Conservation (phyloP, 2,888 invertebrate species). For the Orchesellides sinensis region DNA sequence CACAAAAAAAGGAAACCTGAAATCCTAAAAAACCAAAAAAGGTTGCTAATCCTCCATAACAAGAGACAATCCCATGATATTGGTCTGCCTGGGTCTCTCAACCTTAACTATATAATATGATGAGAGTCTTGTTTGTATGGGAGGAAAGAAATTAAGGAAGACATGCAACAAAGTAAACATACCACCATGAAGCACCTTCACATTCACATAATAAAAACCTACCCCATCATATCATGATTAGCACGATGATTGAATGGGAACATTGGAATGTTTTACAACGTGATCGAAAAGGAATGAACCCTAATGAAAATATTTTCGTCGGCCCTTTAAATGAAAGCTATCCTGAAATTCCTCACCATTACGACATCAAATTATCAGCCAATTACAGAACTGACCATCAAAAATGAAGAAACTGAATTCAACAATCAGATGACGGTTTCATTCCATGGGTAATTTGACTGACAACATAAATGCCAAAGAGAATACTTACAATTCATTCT, state of each 20-base stretch:
- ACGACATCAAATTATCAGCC: conserved; percentile 1
- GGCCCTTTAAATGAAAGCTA: conserved; percentile 33
- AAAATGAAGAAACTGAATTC: background rate
- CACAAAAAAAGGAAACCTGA: background rate
- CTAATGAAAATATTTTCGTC: conserved; percentile 42
- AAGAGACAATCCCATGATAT: too few species aligned
- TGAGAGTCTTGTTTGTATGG: conserved; percentile 43
- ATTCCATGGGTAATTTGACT: conserved; percentile 35
- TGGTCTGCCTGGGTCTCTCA: too few species aligned
- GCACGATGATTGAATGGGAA: conserved; percentile 31
- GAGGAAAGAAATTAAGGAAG: conserved; percentile 29
- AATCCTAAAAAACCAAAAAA: background rate
- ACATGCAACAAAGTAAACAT: conserved; percentile 57
- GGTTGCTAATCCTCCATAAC: conserved; percentile 13
- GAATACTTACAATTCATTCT: conserved; percentile 1
- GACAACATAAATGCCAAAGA: conserved; percentile 44
- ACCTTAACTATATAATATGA: too few species aligned
- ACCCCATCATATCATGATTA: background rate
- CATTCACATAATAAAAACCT: background rate
- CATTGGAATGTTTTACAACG: conserved; percentile 34
- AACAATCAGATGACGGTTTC: conserved; percentile 10
- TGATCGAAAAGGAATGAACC: conserved; percentile 22
- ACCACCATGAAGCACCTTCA: conserved; percentile 44
- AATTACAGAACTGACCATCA: background rate
- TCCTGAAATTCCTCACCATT: conserved; percentile 26